Evolutionary conservation across 1,140 invertebrate genomes (phyloP).

Genomic region (Paralvinella palmiformis): DNA sequence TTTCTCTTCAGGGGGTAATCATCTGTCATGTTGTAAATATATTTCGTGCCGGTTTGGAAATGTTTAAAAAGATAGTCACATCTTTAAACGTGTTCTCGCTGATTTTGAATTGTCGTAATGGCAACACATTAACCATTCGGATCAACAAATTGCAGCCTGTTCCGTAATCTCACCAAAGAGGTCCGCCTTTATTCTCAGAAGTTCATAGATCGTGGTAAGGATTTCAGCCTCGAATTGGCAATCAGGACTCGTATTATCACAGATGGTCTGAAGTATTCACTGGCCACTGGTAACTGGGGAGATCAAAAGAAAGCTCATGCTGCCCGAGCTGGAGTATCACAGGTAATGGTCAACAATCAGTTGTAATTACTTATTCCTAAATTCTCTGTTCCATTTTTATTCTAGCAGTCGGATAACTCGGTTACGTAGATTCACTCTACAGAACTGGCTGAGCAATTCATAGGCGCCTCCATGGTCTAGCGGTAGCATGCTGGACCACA

Average conservation of each 20-base stretch:
- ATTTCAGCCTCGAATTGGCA: slow-evolving; percentile 94
- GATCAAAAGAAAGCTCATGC: slow-evolving; percentile 99
- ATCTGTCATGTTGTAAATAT: neutral
- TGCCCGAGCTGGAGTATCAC: slow-evolving; percentile 84
- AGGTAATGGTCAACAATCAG: no score
- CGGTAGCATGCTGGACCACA: no score
- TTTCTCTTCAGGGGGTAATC: slow-evolving; percentile 82
- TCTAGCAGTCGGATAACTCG: no score
- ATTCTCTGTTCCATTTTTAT: no score
- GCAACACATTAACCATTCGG: neutral
- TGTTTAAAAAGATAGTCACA: neutral
- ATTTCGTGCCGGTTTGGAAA: neutral
- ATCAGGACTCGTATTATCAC: slow-evolving; percentile 98
- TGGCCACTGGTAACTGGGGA: slow-evolving; percentile 99
- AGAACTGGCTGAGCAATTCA: no score
- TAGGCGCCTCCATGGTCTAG: no score
- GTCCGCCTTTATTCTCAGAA: slow-evolving; percentile 97
- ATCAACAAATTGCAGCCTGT: slow-evolving; percentile 32
- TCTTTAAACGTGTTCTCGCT: neutral
- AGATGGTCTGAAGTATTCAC: slow-evolving; percentile 92
- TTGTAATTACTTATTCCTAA: no score
- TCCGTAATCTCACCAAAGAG: slow-evolving; percentile 49
- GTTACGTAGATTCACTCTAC: no score
- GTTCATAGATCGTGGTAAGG: slow-evolving; percentile 96
- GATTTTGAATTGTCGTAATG: no score